Evolutionary conservation across 2,113 vertebrate species (phyloP), one percentile per base, ranked within the genome.

Genomic region (Empidonax alnorum): DNA sequence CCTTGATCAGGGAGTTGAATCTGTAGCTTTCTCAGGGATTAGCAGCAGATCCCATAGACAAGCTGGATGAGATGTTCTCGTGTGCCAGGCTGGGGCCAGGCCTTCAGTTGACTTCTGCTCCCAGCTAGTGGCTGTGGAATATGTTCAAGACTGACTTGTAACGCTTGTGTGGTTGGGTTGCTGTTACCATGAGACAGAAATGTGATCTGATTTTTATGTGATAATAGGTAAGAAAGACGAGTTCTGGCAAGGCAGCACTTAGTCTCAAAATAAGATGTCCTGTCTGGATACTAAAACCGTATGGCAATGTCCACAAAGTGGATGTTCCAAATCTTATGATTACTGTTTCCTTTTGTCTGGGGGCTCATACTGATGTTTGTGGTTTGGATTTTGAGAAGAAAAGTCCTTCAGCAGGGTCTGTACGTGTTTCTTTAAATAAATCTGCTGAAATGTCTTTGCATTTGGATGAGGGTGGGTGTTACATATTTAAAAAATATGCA

Each of bases 41-140:
- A 31, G 49, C 3, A 6, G 17, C 53, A 73, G 62, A 10, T 14
- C 7, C 0, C 9, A 1, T 10, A 49, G 37, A 31, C 20, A 9
- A 66, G 39, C 30, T 61, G 30, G 25, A 10, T 6, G 33, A 50
- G 35, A 35, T 33, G 10, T 35, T 1, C 30, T 39, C 14, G 16
- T 50, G 25, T 16, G 33, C 86, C 42, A 30, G 77, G 53, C n/a
- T 84, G 2, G 4, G 49, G 42, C 46, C 46, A 28, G 42, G 10
- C 5, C 19, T 33, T 73, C 53, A 11, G 4, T 39, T 71, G 3
- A 47, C 55, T 71, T 30, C 61, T 81, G 7, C 83, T 89, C 44
- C 42, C n/a, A 9, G 25, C 15, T 77, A 37, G 16, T 52, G 42
- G 16, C 35, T 69, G 11, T 82, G 74, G 71, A 78, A 37, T 76